A percentile compares a stretch with the other conserved stretches of the same genome.
These are phyloP conservation scores for Nibea albiflora DNA, from an alignment of 2,113 vertebrate genomes.

Conservation along the genomic window DNA sequence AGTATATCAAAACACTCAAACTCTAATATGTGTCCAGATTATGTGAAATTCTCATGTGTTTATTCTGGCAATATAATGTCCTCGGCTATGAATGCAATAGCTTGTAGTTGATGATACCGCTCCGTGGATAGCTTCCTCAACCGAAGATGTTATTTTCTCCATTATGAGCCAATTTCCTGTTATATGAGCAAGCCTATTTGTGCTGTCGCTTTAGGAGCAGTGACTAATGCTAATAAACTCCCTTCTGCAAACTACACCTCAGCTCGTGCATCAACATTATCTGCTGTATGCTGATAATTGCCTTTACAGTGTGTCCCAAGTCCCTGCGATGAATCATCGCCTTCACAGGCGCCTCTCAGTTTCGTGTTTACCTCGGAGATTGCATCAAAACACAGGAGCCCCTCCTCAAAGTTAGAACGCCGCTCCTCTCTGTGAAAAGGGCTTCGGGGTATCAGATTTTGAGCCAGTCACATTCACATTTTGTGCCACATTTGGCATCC, in stretches of 20 bases:
- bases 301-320: slow-evolving; percentile 43
- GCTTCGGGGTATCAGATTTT: slow-evolving; percentile 42
- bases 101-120: slow-evolving; percentile 34
- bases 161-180: slow-evolving; percentile 51
- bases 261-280: slow-evolving; percentile 8
- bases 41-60: slow-evolving; percentile 13
- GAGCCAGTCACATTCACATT: slow-evolving; percentile 47
- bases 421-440: slow-evolving; percentile 8
- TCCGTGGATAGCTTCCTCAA: slow-evolving; percentile 32
- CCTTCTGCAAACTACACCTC: slow-evolving; percentile 32
- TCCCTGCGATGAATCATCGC: slow-evolving; percentile 45
- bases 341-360: not conserved
- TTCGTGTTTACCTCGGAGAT: slow-evolving; percentile 58
- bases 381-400: slow-evolving; percentile 50
- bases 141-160: slow-evolving; percentile 19
- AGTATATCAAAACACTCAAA: slow-evolving; percentile 27
- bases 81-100: slow-evolving; percentile 19
- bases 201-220: slow-evolving; percentile 39
- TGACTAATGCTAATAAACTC: slow-evolving; percentile 64
- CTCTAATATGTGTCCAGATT: slow-evolving; percentile 12
- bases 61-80: slow-evolving; percentile 9
- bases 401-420: slow-evolving; percentile 21
- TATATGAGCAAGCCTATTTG: slow-evolving; percentile 37
- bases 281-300: slow-evolving; percentile 57
- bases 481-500: not conserved